These are phyloP conservation scores for Gracilinanus agilis DNA, from an alignment of 2,113 vertebrate genomes.

Conservation along the genomic window DNA sequence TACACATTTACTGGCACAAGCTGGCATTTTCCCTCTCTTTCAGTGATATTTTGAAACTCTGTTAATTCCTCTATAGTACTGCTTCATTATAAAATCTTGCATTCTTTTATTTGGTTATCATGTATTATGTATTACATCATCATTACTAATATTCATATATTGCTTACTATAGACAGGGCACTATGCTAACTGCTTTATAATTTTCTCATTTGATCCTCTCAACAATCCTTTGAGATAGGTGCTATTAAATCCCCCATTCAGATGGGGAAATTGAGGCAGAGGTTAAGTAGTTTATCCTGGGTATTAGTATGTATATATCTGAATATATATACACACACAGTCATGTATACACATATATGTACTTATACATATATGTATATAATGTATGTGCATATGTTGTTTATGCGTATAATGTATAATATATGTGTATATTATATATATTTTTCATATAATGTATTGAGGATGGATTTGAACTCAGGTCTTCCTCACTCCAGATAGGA, in stretches of 20 bases:
- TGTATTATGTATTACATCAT: not conserved
- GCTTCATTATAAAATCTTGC: conserved; percentile 36
- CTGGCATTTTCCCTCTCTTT: not conserved
- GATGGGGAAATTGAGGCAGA: not conserved
- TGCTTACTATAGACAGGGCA: not conserved
- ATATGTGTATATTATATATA: no score
- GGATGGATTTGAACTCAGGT: no score
- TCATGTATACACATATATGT: no score
- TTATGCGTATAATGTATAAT: no score
- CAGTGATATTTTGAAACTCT: not conserved
- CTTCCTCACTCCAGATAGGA: no score
- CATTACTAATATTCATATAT: not conserved
- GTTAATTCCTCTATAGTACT: not conserved
- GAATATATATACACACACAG: no score
- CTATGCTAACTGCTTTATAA: not conserved
- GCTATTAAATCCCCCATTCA: not conserved
- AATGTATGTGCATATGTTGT: no score
- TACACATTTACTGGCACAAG: not conserved
- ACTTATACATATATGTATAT: no score
- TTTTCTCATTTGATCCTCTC: not conserved
- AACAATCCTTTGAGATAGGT: not conserved
- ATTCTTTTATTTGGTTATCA: conserved; percentile 9
- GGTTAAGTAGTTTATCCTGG: not conserved
- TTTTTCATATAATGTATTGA: no score
- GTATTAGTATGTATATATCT: no score